A percentile compares a stretch with the other conserved stretches of the same genome.
phyloP scores from a whole-genome alignment of 2,113 vertebrate genomes.

The Aegotheles bennettii region DNA sequence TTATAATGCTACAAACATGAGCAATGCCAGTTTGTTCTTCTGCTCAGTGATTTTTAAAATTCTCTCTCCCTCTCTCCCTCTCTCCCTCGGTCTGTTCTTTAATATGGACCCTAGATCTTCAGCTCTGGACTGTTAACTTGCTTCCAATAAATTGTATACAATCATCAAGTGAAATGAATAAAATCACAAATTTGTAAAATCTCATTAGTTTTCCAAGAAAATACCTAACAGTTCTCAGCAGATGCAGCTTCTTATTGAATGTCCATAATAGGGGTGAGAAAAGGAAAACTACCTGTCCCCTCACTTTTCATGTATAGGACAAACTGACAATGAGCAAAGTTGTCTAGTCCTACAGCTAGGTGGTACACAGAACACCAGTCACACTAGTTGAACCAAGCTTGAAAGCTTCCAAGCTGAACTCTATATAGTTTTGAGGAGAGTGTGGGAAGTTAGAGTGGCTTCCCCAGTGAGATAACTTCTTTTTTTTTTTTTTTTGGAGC shows the following conservation, averaged over 20 bases:
- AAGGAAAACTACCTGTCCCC: background rate
- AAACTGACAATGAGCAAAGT: background rate
- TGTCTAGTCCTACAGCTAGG: background rate
- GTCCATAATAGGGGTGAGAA: background rate
- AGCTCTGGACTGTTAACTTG: background rate
- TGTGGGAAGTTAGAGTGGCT: background rate
- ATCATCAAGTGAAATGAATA: background rate
- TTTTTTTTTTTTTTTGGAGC: background rate
- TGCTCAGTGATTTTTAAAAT: background rate
- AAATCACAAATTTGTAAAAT: background rate
- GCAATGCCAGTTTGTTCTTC: background rate
- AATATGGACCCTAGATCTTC: background rate
- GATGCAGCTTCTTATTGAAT: background rate
- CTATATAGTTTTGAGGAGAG: background rate
- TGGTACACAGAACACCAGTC: background rate
- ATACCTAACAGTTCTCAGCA: background rate
- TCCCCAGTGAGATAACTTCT: background rate
- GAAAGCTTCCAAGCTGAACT: background rate
- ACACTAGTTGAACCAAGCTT: background rate
- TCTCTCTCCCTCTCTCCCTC: background rate
- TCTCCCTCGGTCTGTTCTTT: background rate
- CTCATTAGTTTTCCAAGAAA: background rate
- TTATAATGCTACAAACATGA: background rate
- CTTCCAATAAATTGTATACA: background rate
- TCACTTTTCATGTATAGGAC: background rate